phyloP scores from a whole-genome alignment of 2,797 vertebrate genomes.

The Coregonus sp. region DNA sequence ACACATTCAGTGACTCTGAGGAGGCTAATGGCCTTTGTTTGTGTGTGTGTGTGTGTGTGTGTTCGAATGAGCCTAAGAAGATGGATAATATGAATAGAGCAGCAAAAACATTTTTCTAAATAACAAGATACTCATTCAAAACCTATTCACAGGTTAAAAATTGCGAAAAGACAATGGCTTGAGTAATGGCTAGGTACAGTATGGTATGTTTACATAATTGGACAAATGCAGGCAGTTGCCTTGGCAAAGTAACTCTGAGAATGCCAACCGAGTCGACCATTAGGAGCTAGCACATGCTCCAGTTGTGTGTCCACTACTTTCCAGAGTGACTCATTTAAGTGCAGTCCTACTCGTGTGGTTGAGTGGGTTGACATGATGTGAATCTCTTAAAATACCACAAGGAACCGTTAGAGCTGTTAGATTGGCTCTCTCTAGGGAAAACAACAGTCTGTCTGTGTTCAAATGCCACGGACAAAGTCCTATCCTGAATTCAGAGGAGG shows the following conservation, averaged over 20 bases:
- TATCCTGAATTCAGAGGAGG: background rate
- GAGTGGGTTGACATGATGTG: background rate
- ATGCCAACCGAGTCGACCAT: background rate
- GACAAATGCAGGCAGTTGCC: constrained; percentile 48
- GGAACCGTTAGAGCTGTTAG: background rate
- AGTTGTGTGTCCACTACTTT: constrained; percentile 8
- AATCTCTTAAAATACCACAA: background rate
- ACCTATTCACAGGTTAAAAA: background rate
- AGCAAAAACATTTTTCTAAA: background rate
- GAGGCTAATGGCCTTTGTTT: background rate
- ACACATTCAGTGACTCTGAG: background rate
- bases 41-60: background rate
- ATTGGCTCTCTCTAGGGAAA: background rate
- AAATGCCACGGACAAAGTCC: background rate
- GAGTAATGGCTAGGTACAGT: constrained; percentile 5
- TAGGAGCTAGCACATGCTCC: background rate
- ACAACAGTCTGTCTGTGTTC: background rate
- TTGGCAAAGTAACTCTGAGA: constrained; percentile 33
- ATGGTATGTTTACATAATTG: constrained; percentile 41
- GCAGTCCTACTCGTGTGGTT: background rate
- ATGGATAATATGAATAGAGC: background rate
- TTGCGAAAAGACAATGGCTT: background rate
- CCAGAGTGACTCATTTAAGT: constrained; percentile 24
- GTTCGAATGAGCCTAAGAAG: background rate
- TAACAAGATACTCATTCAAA: background rate